Evolutionary conservation across 2,888 invertebrate genomes (phyloP), one percentile per base, ranked within the genome.

Genomic region (Hipparchia semele): DNA sequence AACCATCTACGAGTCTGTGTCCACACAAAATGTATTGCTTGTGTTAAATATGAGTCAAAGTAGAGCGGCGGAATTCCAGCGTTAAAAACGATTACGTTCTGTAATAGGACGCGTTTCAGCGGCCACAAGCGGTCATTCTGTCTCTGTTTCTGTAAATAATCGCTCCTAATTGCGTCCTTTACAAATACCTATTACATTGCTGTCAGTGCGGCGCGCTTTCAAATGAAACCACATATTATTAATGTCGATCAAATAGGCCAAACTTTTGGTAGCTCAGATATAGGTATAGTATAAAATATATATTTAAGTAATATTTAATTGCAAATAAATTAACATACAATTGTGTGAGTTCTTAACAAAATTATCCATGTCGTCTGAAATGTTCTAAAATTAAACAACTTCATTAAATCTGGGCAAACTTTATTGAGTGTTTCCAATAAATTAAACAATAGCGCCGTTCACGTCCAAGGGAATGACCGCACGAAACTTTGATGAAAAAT

Each of bases 401-500:
- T 64, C 8, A 46, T 49, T 49, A 6, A n/a, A 51, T 64, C 33
- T 10, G 7, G 33, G 33, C 33, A 33, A 23, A 33, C 53, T 33
- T 12, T 65, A 65, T 64, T 64, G 65, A 65, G 53, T 65, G 65
- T 65, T 33, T 10, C 51, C 33, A 33, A 65, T 53, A 53, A 53
- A 65, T 64, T 64, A 51, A 51, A 64, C 64, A 23, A 51, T 33
- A 53, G 65, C 53, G 23, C 51, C 12, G 65, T 53, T 53, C 53
- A 33, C 53, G 65, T 53, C 65, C 65, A 60, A 75, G 73, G 66
- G 69, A 73, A 75, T 69, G 58, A 73, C 65, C 68, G 70, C 61
- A 53, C 33, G 49, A 65, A 68, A 54, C 71, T 75, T 71, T 70
- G 74, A 81, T 80, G 78, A 83, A 84, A 81, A 81, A 81, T 80